Percentiles rank a stretch among this genome's conserved stretches.
Evolutionary conservation across 2,888 invertebrate genomes (phyloP).

Genomic region (Gasteruption jaculator): DNA sequence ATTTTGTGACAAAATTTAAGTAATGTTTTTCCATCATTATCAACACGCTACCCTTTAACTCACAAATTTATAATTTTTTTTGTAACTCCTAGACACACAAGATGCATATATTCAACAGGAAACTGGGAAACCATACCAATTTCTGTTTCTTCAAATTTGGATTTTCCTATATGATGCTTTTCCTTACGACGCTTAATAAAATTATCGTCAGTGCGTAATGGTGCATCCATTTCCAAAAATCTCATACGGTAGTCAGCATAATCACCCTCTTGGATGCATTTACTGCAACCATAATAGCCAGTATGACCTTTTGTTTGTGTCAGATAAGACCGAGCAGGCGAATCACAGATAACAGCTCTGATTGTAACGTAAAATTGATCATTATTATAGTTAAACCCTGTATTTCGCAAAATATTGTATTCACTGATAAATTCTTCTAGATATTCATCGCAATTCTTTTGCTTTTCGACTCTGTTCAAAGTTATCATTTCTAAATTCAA

Average conservation of each 20-base stretch:
- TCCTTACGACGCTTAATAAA: constrained; percentile 24
- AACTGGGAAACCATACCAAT: constrained; percentile 28
- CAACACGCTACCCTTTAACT: too few relatives aligned
- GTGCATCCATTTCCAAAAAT: constrained; percentile 21
- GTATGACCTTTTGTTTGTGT: constrained; percentile 26
- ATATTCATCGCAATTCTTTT: constrained; percentile 12
- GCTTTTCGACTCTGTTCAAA: constrained; percentile 18
- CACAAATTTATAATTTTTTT: constrained; percentile 27
- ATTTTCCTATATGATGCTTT: constrained; percentile 26
- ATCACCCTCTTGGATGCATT: constrained; percentile 27
- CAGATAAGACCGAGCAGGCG: constrained; percentile 30
- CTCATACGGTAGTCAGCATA: constrained; percentile 22
- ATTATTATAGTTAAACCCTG: constrained; percentile 11
- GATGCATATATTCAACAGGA: constrained; percentile 31
- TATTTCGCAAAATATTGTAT: constrained; percentile 8
- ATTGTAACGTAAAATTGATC: constrained; percentile 1
- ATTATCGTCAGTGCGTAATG: constrained; percentile 25
- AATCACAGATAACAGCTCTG: constrained; percentile 30
- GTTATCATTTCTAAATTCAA: too few relatives aligned
- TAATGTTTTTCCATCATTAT: too few relatives aligned
- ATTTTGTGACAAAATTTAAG: too few relatives aligned
- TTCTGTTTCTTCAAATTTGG: constrained; percentile 23
- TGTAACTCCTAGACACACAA: constrained; percentile 29
- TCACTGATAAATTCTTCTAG: constrained; percentile 19
- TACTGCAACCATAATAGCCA: constrained; percentile 29